Percentiles rank a stretch among this genome's conserved stretches.
Evolutionary conservation across 1,140 invertebrate species (phyloP).

Genomic region (Drosophila ogumai): DNA sequence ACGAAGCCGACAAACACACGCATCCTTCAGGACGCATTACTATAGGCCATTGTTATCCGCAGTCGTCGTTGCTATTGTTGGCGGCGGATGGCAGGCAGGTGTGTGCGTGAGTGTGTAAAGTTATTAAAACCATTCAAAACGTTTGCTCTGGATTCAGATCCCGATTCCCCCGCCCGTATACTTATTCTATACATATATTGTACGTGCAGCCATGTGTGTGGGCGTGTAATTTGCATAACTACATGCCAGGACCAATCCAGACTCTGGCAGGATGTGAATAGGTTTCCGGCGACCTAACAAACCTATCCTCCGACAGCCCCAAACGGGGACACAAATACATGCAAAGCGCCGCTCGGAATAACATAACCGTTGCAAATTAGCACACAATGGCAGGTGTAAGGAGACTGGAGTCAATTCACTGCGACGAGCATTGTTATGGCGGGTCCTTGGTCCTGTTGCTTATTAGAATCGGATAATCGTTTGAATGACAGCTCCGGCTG

Average conservation of each 20-base stretch:
- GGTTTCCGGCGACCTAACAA: conserved; percentile 33
- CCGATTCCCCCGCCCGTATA: background rate
- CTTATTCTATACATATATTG: background rate
- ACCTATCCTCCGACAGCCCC: conserved; percentile 33
- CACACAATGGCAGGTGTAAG: conserved; percentile 46
- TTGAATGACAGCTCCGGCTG: conserved; percentile 16
- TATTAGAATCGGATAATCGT: conserved; percentile 50
- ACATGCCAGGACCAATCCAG: conserved; percentile 39
- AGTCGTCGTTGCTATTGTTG: conserved; percentile 24
- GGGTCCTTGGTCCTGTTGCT: conserved; percentile 19
- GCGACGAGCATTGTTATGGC: conserved; percentile 22
- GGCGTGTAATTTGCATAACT: conserved; percentile 74
- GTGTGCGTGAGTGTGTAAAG: conserved; percentile 65
- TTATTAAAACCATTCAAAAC: conserved; percentile 80
- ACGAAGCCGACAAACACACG: background rate
- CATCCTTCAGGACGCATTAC: conserved; percentile 48
- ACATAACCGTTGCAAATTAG: conserved; percentile 76
- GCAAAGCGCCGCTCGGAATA: conserved; percentile 60
- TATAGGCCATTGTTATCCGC: conserved; percentile 31
- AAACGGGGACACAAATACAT: conserved; percentile 30
- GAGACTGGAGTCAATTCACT: conserved; percentile 23
- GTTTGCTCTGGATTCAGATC: conserved; percentile 49
- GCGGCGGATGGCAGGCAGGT: conserved; percentile 6
- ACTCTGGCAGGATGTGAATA: conserved; percentile 53
- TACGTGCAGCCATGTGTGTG: conserved; percentile 33